Base-by-base conservation (phyloP, 2,113 vertebrate species). In the Mormyrus lacerda region DNA sequence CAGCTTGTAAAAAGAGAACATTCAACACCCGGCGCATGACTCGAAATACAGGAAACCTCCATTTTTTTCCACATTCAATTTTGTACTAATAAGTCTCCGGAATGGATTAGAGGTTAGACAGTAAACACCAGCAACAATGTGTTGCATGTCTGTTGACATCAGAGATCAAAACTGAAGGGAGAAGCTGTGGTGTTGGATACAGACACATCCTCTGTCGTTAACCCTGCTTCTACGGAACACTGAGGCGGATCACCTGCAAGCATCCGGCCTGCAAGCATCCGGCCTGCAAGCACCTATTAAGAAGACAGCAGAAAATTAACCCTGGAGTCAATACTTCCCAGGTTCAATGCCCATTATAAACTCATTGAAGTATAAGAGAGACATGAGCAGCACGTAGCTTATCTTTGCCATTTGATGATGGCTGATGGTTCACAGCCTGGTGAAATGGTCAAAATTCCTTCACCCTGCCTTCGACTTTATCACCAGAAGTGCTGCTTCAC, bases 221-320 rank as follows among this genome's bases (percentile, higher is more conserved):
- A 84, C 86, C 87, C 89, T 1, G 39, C 89, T 88, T 45, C 73
- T 44, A 21, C 21, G 24, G 69, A 55, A 39, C 50, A 8, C 1
- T 2, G 35, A 65, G 48, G 85, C 65, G 21, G 69, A 53, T 79
- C 44, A 31, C 85, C 85, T 79, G 47, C 35, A 13, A 90, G 69
- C 86, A 58, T 44, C 31, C 13, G 47, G 85, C 39, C 13, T 79
- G 89, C 51, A 79, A 48, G 73, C 19, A n/a, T 44, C 31, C 13
- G 47, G 85, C 39, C 13, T 79, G 89, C 51, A 79, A 48, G 73
- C 19, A n/a, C 89, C 82, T 84, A 95, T 96, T 96, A 95, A 95
- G 93, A 94, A 93, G 94, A 91, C 94, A 95, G 94, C 92, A 94
- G 94, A 91, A 94, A 94, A 95, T 95, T 96, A 96, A 95, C 95